Conservation (phyloP, 2,797 vertebrate genomes). For the Scomberomorus guttatus region DNA sequence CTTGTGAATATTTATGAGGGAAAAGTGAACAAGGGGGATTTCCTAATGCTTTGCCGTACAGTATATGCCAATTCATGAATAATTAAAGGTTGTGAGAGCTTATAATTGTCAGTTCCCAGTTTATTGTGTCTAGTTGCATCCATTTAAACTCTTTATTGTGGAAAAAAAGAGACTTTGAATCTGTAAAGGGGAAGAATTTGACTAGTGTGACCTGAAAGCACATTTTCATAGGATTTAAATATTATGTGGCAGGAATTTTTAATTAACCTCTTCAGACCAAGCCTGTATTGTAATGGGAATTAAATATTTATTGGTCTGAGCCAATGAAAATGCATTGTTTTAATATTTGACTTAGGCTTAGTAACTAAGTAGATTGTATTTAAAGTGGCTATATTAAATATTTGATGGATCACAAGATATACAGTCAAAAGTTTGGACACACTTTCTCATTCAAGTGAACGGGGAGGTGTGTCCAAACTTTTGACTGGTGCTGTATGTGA, state of each 20-base stretch:
- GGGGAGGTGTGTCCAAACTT: too few species aligned
- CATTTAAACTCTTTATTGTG: not conserved
- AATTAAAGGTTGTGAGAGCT: slow-evolving; percentile 66
- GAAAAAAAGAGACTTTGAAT: slow-evolving; percentile 4
- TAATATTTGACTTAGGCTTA: not conserved
- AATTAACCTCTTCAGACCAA: slow-evolving; percentile 17
- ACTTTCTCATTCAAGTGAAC: too few species aligned
- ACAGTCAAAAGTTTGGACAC: too few species aligned
- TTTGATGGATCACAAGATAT: not conserved
- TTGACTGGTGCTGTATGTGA: not conserved
- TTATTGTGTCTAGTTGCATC: slow-evolving; percentile 31
- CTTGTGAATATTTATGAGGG: slow-evolving; percentile 55
- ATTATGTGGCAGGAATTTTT: not conserved
- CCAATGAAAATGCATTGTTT: not conserved
- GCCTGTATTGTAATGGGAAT: not conserved
- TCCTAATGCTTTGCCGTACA: slow-evolving; percentile 53
- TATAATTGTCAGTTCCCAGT: slow-evolving; percentile 47
- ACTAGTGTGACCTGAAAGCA: slow-evolving; percentile 40
- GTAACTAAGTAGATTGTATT: not conserved
- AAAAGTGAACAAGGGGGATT: slow-evolving; percentile 47
- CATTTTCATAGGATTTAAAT: slow-evolving; percentile 69
- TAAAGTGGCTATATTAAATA: slow-evolving; percentile 15
- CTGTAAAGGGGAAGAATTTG: slow-evolving; percentile 50
- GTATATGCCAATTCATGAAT: slow-evolving; percentile 60
- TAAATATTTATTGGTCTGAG: slow-evolving; percentile 15